Evolutionary conservation across 2,797 vertebrate species (phyloP).

Genomic region (Discoglossus pictus): DNA sequence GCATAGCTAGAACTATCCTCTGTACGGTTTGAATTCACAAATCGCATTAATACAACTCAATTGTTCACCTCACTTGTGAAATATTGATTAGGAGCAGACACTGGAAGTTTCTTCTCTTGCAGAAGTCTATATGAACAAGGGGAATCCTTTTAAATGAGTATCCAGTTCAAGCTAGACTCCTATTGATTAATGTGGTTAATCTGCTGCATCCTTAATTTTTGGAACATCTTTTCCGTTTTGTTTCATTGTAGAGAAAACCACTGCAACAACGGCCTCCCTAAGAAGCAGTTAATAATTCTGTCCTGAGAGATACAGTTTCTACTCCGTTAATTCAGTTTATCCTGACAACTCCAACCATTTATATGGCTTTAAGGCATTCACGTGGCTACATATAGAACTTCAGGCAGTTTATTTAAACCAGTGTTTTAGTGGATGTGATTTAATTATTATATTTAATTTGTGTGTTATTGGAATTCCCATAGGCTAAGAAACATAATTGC

Average conservation of each 20-base stretch:
- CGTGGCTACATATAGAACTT: not conserved
- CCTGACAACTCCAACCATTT: not conserved
- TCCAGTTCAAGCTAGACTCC: not conserved
- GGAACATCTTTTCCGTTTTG: not conserved
- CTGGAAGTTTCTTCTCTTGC: constrained; percentile 2
- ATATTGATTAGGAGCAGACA: constrained; percentile 9
- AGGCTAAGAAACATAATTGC: constrained; percentile 21
- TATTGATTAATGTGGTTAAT: constrained; percentile 35
- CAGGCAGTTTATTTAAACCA: not conserved
- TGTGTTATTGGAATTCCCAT: not conserved
- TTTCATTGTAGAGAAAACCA: constrained; percentile 12
- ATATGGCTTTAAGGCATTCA: not conserved
- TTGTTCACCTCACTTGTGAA: constrained; percentile 1
- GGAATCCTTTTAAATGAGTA: not conserved
- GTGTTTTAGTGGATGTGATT: constrained; percentile 5
- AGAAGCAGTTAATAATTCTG: not conserved
- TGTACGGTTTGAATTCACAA: no score
- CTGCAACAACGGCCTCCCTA: not conserved
- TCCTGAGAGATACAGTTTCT: constrained; percentile 4
- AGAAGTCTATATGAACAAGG: constrained; percentile 1
- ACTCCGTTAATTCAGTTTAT: constrained; percentile 7
- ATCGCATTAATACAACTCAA: no score
- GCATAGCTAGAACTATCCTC: no score
- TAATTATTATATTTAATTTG: constrained; percentile 23
- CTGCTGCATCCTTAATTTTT: constrained; percentile 25